Evolutionary conservation across 2,113 vertebrate species (phyloP).

Genomic region (Pachycephala philippinensis): DNA sequence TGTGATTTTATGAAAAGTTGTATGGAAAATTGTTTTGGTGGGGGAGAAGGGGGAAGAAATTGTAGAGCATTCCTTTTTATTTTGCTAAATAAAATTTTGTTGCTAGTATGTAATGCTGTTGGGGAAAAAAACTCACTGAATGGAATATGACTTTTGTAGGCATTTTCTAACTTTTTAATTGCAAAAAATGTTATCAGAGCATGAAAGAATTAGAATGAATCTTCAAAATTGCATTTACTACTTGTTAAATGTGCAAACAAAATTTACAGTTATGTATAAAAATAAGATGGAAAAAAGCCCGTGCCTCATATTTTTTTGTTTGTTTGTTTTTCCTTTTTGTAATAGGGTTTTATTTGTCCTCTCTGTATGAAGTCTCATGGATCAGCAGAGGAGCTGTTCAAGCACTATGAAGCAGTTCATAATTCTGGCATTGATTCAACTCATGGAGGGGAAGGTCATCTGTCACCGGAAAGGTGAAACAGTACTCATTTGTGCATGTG

Average conservation of each 20-base stretch:
- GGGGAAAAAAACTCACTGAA: not conserved
- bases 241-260: not conserved
- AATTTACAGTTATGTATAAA: not conserved
- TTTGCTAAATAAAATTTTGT: not conserved
- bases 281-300: not conserved
- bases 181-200: not conserved
- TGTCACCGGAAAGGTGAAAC: constrained; percentile 83
- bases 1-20: not conserved
- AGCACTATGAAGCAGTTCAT: constrained; percentile 95
- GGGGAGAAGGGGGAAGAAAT: not conserved
- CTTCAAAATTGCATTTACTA: not conserved
- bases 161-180: not conserved
- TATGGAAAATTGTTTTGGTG: not conserved
- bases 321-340: not conserved
- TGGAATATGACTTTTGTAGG: not conserved
- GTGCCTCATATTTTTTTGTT: not conserved
- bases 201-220: not conserved
- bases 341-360: constrained; percentile 97
- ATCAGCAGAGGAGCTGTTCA: constrained; percentile 96
- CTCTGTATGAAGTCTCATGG: constrained; percentile 99
- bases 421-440: constrained; percentile 85
- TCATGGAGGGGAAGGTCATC: constrained; percentile 74
- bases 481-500: constrained; percentile 3
- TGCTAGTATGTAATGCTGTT: not conserved
- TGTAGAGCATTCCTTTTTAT: not conserved